These are phyloP conservation scores for Dendrolimus houi DNA, from an alignment of 2,888 invertebrate genomes.

Conservation along the genomic window DNA sequence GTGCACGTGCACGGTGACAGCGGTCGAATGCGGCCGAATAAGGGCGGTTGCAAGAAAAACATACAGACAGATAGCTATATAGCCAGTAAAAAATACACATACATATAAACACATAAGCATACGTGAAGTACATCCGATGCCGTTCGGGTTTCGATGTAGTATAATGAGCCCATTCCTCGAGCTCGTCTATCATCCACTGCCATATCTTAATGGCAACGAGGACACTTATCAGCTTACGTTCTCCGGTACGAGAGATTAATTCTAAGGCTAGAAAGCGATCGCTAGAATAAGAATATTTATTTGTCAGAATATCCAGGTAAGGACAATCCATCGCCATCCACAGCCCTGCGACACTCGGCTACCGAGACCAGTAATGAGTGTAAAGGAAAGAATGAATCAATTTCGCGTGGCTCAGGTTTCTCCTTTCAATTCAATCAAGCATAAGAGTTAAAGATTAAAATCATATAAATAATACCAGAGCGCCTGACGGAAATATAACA, in stretches of 20 bases:
- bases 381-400: slow-evolving; percentile 65
- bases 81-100: no score
- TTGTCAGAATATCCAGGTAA: slow-evolving; percentile 43
- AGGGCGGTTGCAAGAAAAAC: no score
- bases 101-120: no score
- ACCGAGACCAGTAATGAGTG: slow-evolving; percentile 68
- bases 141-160: slow-evolving; percentile 49
- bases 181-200: slow-evolving; percentile 68
- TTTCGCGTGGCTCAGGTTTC: slow-evolving; percentile 46
- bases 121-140: slow-evolving; percentile 59
- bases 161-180: slow-evolving; percentile 69
- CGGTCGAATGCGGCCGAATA: no score
- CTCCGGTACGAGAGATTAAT: slow-evolving; percentile 37
- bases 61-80: no score
- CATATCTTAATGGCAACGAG: slow-evolving; percentile 58
- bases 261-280: slow-evolving; percentile 48
- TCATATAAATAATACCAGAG: no score
- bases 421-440: slow-evolving; percentile 36
- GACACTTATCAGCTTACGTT: slow-evolving; percentile 63
- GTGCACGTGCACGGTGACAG: no score
- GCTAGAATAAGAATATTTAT: slow-evolving; percentile 45
- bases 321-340: slow-evolving; percentile 47
- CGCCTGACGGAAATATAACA: no score
- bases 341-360: slow-evolving; percentile 62
- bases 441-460: no score